phyloP scores from a whole-genome alignment of 2,888 invertebrate species.

The Epinotia ramella region DNA sequence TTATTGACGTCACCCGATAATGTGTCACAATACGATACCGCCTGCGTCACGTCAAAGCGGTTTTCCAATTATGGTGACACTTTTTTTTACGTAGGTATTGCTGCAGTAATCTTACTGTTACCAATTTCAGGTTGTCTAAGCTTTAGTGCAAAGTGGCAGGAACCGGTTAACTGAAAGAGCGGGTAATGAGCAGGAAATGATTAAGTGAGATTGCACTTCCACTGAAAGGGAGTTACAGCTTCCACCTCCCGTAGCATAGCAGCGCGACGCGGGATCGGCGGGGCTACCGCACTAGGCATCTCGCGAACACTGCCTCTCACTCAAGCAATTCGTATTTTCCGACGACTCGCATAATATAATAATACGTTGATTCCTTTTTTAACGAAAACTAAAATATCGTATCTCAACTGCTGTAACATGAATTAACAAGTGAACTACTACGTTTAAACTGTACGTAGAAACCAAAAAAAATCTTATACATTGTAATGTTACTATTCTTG shows the following conservation, averaged over 20 bases:
- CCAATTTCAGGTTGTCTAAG: conserved; percentile 25
- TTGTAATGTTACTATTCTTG: too few species aligned
- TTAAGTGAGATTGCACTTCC: conserved; percentile 46
- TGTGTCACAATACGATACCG: conserved; percentile 54
- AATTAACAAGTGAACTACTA: too few species aligned
- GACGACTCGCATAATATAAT: background rate
- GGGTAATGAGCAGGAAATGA: conserved; percentile 47
- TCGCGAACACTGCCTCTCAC: background rate
- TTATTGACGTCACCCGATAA: conserved; percentile 64
- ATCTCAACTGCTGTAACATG: too few species aligned
- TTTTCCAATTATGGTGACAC: conserved; percentile 22
- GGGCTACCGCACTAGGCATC: background rate
- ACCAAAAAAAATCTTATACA: too few species aligned
- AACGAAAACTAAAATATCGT: too few species aligned
- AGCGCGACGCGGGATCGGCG: conserved; percentile 6
- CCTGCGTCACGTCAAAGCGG: conserved; percentile 21
- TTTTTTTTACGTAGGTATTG: conserved; percentile 9
- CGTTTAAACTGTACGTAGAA: too few species aligned
- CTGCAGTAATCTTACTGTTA: background rate
- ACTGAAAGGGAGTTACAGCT: conserved; percentile 41
- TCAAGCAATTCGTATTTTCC: conserved; percentile 7
- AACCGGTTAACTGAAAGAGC: conserved; percentile 43
- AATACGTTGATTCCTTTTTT: background rate
- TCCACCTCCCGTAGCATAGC: conserved; percentile 11
- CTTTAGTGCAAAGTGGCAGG: conserved; percentile 27